Base-by-base conservation (phyloP, 1,140 invertebrate genomes). In the Acyrthosiphon pisum region DNA sequence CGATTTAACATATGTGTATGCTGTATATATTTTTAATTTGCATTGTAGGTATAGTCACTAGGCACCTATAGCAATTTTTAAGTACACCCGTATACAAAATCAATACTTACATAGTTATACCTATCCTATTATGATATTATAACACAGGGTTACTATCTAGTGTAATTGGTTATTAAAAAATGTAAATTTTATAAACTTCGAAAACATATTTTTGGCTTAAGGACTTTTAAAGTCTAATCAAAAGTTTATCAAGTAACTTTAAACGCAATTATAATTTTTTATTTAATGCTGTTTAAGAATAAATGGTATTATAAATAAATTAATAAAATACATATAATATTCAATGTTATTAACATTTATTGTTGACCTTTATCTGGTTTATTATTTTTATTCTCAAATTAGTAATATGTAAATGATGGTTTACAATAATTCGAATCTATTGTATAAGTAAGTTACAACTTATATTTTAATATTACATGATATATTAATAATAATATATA, bases 91-190 rank as follows among this genome's bases (percentile, higher is more conserved):
- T 76, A 14, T n/a, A 76, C 30, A n/a, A n/a, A 76, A 76, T 76
- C 30, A 76, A 76, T 76, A 76, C 30, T n/a, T n/a, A n/a, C n/a
- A 68, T 14, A 68, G 30, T 68, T n/a, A 68, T 14, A 26, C n/a
- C 22, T 30, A 76, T n/a, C 14, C 4, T n/a, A 76, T 76, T n/a
- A 76, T n/a, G 9, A n/a, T n/a, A n/a, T n/a, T n/a, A n/a, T n/a
- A 76, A 76, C n/a, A 76, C n/a, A 76, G n/a, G 14, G 30, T 76
- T 76, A 76, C 60, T 76, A 4, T 76, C 11, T 76, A 6, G 11
- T 76, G n/a, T 76, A 76, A 76, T n/a, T 76, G 60, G 60, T 35
- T 76, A 76, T n/a, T 76, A 76, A 76, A 76, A 76, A 76, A 76
- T 76, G 60, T n/a, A 76, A 18, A n/a, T 68, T 68, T 68, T 68